Base-by-base conservation (phyloP, 2,113 vertebrate genomes). In the Alosa alosa region DNA sequence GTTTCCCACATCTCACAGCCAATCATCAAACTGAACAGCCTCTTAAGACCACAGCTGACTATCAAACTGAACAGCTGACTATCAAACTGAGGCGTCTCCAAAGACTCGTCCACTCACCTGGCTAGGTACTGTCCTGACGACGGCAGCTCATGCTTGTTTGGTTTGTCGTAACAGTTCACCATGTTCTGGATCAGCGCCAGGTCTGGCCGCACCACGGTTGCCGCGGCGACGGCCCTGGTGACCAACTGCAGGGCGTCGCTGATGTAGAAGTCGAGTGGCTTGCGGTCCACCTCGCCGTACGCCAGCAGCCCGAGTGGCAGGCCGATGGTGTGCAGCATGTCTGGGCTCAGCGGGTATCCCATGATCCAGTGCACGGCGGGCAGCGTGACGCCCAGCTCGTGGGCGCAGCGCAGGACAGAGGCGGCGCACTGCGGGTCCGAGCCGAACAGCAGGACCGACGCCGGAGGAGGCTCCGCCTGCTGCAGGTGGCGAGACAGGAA, bases 311-410 rank as follows among this genome's bases (percentile, higher is more conserved):
- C 97, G 0, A 93, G 93, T 0, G 98, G 97, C 88, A 99, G 93
- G 7, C 96, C 97, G 0, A 96, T 90, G 0, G 95, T 96, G 90
- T 97, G 97, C 85, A 99, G 94, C 0, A 95, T 95, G 0, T 94
- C 90, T 0, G 96, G 89, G 0, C 95, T 95, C 86, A 98, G 92
- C 0, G 97, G 97, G 7, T 96, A 96, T 87, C 97, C 98, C 95
- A 98, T 94, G 88, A 99, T 87, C 98, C 98, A 99, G 88, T 94
- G 96, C 57, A 97, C 91, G 0, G 97, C 95, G 0, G 95, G 96
- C 0, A 86, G 89, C 0, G 89, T 88, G 39, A 97, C 90, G 17
- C 96, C 94, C 13, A 94, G 45, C 17, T 93, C 93, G 31, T 95
- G 95, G 0, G 94, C 96, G 0, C 85, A 94, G 55, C 82, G 92